A percentile compares a stretch with the other conserved stretches of the same genome.
Evolutionary conservation across 2,797 vertebrate species (phyloP).

Genomic region (Cirrhinus molitorella): DNA sequence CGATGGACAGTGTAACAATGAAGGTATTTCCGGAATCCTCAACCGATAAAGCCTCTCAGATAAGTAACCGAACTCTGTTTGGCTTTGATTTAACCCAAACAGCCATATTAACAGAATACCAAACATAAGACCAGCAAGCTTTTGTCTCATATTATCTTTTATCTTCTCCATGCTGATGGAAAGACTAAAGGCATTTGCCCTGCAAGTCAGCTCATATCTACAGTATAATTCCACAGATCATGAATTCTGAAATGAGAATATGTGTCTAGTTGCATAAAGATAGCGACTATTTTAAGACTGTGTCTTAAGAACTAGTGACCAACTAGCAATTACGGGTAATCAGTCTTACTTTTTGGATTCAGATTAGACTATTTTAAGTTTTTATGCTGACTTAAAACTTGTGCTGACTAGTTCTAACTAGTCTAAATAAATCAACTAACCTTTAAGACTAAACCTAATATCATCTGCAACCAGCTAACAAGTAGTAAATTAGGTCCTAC

Average conservation of each 20-base stretch:
- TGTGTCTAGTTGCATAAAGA: background rate
- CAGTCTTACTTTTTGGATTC: background rate
- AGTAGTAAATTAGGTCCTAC: background rate
- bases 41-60: background rate
- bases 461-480: background rate
- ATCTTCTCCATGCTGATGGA: background rate
- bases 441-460: background rate
- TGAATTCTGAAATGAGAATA: background rate
- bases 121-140: background rate
- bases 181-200: constrained; percentile 13
- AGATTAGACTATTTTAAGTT: background rate
- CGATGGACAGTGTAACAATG: background rate
- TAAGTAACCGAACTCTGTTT: background rate
- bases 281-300: too few relatives aligned
- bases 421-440: background rate
- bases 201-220: constrained; percentile 11
- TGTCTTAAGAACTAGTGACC: background rate
- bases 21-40: background rate
- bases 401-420: too few relatives aligned
- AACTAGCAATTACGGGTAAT: background rate
- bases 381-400: background rate
- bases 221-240: background rate
- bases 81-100: background rate
- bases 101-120: background rate
- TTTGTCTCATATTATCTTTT: constrained; percentile 3